Evolutionary conservation across 2,797 vertebrate species (phyloP), one percentile per base, ranked within the genome.

Genomic region (Nothura maculosa): DNA sequence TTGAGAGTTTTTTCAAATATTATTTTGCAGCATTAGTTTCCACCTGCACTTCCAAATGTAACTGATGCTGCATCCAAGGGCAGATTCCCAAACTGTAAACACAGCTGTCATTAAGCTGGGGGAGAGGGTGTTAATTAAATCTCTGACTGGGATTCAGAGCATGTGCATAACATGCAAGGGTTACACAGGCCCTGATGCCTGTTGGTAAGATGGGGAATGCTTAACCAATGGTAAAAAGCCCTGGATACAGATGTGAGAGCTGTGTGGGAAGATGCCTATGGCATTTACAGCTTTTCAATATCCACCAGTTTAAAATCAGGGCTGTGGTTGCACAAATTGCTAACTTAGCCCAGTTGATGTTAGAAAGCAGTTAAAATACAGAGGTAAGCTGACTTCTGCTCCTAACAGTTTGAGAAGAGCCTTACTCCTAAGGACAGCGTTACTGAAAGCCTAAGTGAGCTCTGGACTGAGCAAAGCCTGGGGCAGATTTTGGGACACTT

Each of bases 1-100:
- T 52, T 55, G n/a, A 69, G 42, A 66, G 50, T 76, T 91, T 42
- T 42, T 30, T 89, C 82, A 81, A 91, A 76, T 78, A 58, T 30
- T 58, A 15, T 75, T 93, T 85, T 83, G 36, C 21, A 3, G 5
- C n/a, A 40, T 0, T 0, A 36, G 19, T 81, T 86, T 85, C 60
- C 10, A 61, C 43, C 9, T 11, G 11, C 27, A 21, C 69, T 36
- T 73, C 32, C 55, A 17, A 66, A 81, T 81, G 73, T 83, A 21
- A 63, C 54, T 45, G 10, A 40, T 81, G 24, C 66, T 73, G 43
- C 16, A 28, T 67, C 81, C 55, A 93, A 92, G 62, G 74, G 67
- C 63, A 89, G n/a, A 25, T 94, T 76, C 50, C 19, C 32, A 81
- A 20, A 16, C 60, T 87, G 32, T 6, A 89, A 60, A 78, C 21